Evolutionary conservation across 2,888 invertebrate genomes (phyloP).

Genomic region (Leptopilina myrica): DNA sequence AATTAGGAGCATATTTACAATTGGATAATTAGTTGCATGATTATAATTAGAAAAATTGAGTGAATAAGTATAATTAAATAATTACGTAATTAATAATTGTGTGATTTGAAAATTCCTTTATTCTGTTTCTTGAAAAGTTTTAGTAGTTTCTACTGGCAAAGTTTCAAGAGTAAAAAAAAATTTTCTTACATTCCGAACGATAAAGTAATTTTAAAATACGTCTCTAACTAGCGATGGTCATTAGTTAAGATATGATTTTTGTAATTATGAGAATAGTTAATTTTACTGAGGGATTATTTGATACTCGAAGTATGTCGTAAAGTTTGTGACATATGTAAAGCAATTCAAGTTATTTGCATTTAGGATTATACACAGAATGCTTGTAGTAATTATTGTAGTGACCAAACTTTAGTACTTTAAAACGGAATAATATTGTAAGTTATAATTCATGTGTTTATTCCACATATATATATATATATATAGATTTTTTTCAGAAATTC

Average conservation of each 20-base stretch:
- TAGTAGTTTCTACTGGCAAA: no score
- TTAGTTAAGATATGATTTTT: no score
- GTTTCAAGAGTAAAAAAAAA: no score
- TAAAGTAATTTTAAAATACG: neutral
- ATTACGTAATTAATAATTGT: no score
- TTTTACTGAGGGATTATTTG: slow-evolving; percentile 11
- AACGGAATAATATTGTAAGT: neutral
- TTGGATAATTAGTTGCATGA: no score
- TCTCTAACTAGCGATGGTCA: no score
- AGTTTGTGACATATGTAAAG: slow-evolving; percentile 23
- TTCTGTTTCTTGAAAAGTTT: no score
- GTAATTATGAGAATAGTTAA: slow-evolving; percentile 9
- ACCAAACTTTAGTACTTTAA: slow-evolving; percentile 5
- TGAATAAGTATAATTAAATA: no score
- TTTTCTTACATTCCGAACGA: no score
- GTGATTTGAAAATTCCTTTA: no score
- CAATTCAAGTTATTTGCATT: slow-evolving; percentile 28
- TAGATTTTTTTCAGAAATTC: neutral
- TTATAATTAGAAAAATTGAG: no score
- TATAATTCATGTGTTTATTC: neutral
- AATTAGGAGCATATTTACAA: no score
- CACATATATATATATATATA: neutral
- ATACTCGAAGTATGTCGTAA: slow-evolving; percentile 31
- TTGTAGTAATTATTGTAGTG: slow-evolving; percentile 5
- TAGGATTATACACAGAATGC: slow-evolving; percentile 18